A percentile compares a stretch with the other conserved stretches of the same genome.
phyloP scores from a whole-genome alignment of 2,797 vertebrate genomes.

The Cyclopterus lumpus region DNA sequence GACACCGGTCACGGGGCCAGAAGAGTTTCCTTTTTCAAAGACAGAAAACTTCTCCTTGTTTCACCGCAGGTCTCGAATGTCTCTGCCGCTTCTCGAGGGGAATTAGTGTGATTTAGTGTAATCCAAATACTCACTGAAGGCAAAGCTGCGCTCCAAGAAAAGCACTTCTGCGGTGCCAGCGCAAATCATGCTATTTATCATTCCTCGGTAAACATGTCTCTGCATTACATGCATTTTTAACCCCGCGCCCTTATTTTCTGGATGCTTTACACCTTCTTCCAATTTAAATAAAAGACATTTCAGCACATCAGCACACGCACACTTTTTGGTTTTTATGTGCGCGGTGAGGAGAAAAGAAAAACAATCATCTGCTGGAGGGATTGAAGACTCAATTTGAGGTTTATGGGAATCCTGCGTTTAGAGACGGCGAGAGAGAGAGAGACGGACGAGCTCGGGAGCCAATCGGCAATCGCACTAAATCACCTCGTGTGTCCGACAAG shows the following conservation, averaged over 20 bases:
- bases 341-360: conserved; percentile 24
- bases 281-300: conserved; percentile 42
- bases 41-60: conserved; percentile 6
- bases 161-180: conserved; percentile 57
- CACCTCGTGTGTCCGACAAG: conserved; percentile 6
- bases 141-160: conserved; percentile 66
- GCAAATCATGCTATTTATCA: conserved; percentile 71
- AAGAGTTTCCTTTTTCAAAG: conserved; percentile 7
- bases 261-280: conserved; percentile 58
- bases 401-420: conserved; percentile 45
- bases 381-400: conserved; percentile 70
- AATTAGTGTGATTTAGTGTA: conserved; percentile 53
- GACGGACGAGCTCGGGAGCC: conserved; percentile 45
- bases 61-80: conserved; percentile 42
- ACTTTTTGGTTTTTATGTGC: conserved; percentile 34
- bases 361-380: conserved; percentile 26
- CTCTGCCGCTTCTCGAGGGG: conserved; percentile 26
- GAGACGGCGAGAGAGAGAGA: too few species aligned
- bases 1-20: background rate
- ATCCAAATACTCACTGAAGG: conserved; percentile 65
- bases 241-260: conserved; percentile 68
- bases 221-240: conserved; percentile 69
- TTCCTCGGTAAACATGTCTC: conserved; percentile 72
- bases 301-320: conserved; percentile 41
- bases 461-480: conserved; percentile 44